Evolutionary conservation across 2,888 invertebrate genomes (phyloP), one percentile per base, ranked within the genome.

Genomic region (Lottia scabra): DNA sequence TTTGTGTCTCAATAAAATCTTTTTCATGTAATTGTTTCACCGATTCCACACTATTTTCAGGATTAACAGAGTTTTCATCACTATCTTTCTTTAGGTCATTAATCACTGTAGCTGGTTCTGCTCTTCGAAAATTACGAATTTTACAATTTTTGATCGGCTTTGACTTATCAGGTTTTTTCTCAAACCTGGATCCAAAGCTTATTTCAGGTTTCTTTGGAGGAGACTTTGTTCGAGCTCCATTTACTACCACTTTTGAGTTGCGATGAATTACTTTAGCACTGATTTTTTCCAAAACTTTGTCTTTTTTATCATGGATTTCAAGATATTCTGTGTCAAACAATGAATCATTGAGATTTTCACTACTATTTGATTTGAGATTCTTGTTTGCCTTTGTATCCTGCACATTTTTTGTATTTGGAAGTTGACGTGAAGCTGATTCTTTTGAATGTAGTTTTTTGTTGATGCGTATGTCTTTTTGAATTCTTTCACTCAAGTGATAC

Each of bases 251-350:
- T 56, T 56, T 56, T 6, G 44, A n/a, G 15, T 70, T 71, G 62
- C 83, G 73, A 43, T 74, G 70, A 43, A 83, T 83, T 1, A 83
- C 73, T 16, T 78, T 77, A 16, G 80, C 76, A 73, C 81, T 79
- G 15, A 77, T 80, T 74, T 80, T 83, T 71, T 83, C 75, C 48
- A 83, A 70, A 27, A 83, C 80, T 69, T 81, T 82, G 23, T 71
- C 30, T 44, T 71, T 71, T 23, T 67, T 26, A 46, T 63, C 63
- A 19, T 67, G 67, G 15, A 71, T 71, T 38, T 71, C n/a, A 45
- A 71, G 27, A 38, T 56, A 56, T 23, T 56, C 56, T 2, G 56
- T 56, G 23, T 56, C 23, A 56, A 56, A 56, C 23, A 56, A 23
- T 3, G 56, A 23, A 10, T 56, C 56, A 6, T 56, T 23, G 12